Percentiles rank a stretch among this genome's conserved stretches.
Conservation (phyloP, 1,140 invertebrate genomes). For the Pissodes strobi region DNA sequence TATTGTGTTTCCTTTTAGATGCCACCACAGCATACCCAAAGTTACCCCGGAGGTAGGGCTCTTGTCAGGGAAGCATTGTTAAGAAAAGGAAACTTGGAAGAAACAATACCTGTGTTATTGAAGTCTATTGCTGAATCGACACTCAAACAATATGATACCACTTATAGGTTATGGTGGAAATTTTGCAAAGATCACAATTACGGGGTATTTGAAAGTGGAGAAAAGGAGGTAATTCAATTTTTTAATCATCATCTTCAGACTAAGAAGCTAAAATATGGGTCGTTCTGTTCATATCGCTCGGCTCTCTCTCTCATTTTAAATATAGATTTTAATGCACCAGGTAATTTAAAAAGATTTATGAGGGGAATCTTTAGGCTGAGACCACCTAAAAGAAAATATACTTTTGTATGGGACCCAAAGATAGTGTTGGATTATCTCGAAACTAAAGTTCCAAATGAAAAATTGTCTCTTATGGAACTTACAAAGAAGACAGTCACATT, state of each 20-base stretch:
- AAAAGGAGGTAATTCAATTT: not conserved
- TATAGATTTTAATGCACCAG: not conserved
- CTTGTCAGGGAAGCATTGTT: constrained; percentile 41
- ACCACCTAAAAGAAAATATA: not conserved
- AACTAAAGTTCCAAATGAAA: not conserved
- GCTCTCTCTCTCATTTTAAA: not conserved
- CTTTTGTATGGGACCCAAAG: not conserved
- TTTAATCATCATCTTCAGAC: not conserved
- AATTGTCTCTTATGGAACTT: not conserved
- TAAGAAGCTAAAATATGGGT: not conserved
- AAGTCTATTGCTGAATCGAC: constrained; percentile 41
- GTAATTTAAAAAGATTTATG: not conserved
- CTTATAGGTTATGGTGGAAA: constrained; percentile 16
- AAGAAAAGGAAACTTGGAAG: constrained; percentile 27
- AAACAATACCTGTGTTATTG: constrained; percentile 33
- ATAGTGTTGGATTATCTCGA: not conserved
- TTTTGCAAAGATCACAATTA: constrained; percentile 5
- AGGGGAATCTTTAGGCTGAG: not conserved
- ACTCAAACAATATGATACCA: constrained; percentile 45
- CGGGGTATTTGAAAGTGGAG: not conserved
- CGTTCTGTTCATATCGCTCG: not conserved
- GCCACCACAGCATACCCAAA: no score
- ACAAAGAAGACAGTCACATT: not conserved
- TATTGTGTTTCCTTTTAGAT: constrained; percentile 34
- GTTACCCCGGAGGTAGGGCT: constrained; percentile 44